A percentile compares a stretch with the other conserved stretches of the same genome.
Evolutionary conservation across 2,888 invertebrate species (phyloP).

Genomic region (Zelleria hepariella): DNA sequence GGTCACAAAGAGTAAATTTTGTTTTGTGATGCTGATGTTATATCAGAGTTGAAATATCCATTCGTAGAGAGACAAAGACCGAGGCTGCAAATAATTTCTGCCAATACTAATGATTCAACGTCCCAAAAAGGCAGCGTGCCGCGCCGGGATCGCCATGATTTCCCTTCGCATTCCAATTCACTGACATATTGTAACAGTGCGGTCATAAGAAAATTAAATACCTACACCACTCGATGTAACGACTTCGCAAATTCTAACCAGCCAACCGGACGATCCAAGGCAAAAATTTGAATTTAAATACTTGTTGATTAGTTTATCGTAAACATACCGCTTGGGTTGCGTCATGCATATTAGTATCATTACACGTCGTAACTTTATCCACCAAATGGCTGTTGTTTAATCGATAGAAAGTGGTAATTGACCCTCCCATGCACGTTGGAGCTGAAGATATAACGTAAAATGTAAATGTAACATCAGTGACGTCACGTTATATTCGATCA

Average conservation of each 20-base stretch:
- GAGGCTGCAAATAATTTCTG: neutral
- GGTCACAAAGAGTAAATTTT: conserved; percentile 24
- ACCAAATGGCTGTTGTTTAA: conserved; percentile 31
- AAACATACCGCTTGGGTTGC: conserved; percentile 35
- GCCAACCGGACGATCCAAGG: conserved; percentile 49
- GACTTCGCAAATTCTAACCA: conserved; percentile 42
- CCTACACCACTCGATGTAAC: conserved; percentile 47
- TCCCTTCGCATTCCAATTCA: conserved; percentile 61
- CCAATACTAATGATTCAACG: conserved; percentile 22
- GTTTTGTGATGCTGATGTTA: conserved; percentile 23
- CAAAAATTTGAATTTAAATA: conserved; percentile 32
- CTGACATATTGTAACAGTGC: conserved; percentile 50
- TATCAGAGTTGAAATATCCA: neutral
- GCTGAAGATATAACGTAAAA: neutral
- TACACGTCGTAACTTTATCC: conserved; percentile 29
- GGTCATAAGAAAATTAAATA: conserved; percentile 55
- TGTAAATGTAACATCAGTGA: conserved; percentile 27
- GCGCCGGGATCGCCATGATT: conserved; percentile 53
- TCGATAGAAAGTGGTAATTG: conserved; percentile 43
- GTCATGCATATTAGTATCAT: conserved; percentile 43
- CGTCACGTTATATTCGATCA: conserved; percentile 62
- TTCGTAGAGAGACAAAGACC: neutral
- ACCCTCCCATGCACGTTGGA: neutral
- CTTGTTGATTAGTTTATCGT: conserved; percentile 5
- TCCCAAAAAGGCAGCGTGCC: conserved; percentile 49